Conservation (phyloP, 2,797 vertebrate genomes). For the Sebastes iracundus region DNA sequence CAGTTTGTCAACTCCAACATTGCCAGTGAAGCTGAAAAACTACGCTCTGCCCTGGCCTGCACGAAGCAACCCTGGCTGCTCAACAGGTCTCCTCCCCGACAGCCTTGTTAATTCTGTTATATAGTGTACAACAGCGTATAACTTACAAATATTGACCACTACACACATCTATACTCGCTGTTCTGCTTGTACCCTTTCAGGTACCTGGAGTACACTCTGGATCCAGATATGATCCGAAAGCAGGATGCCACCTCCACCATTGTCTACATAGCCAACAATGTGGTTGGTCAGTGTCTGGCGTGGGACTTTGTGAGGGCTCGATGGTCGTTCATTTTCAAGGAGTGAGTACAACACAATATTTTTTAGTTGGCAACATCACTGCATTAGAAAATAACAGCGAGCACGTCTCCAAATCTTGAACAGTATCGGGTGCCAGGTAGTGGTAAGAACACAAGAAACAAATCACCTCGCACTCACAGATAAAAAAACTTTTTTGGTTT, state of each 20-base stretch:
- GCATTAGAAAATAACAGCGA: too few relatives aligned
- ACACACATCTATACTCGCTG: neutral
- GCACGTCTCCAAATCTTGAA: too few relatives aligned
- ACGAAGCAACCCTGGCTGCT: constrained; percentile 88
- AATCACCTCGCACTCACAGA: too few relatives aligned
- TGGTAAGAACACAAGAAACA: too few relatives aligned
- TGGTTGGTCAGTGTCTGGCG: constrained; percentile 86
- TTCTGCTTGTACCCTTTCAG: constrained; percentile 51
- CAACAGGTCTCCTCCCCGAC: constrained; percentile 81
- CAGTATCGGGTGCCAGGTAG: too few relatives aligned
- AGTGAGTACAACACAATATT: constrained; percentile 83
- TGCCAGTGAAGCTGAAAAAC: constrained; percentile 89
- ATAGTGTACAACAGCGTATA: too few relatives aligned
- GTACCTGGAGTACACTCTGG: constrained; percentile 88
- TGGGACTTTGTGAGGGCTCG: constrained; percentile 91
- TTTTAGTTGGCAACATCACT: neutral
- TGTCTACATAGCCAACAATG: constrained; percentile 87
- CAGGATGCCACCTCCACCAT: constrained; percentile 93
- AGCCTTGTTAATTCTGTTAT: neutral
- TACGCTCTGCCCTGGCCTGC: constrained; percentile 88
- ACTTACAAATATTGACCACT: neutral
- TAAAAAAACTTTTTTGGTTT: too few relatives aligned
- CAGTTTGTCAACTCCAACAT: constrained; percentile 71
- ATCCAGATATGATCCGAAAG: constrained; percentile 83
- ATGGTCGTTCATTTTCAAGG: constrained; percentile 86